These are phyloP conservation scores for Drosophila tani DNA, from an alignment of 1,140 invertebrate genomes.

Conservation along the genomic window DNA sequence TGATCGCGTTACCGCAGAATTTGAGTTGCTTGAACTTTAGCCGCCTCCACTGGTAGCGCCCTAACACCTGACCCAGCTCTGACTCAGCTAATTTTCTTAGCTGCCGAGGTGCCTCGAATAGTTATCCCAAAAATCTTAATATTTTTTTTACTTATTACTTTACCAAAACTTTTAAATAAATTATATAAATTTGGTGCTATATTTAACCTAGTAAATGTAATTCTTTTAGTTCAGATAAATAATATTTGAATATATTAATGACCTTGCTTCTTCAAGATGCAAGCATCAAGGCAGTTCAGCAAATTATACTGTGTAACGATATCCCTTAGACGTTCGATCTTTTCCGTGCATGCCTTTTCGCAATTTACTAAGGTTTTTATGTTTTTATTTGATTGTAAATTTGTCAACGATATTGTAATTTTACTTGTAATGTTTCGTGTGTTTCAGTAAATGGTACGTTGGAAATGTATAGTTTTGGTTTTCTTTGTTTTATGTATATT, in stretches of 20 bases:
- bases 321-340: neutral
- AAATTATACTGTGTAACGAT: neutral
- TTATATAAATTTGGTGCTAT: too few species aligned
- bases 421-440: neutral
- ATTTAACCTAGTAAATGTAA: too few species aligned
- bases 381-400: neutral
- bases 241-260: too few species aligned
- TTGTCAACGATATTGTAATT: neutral
- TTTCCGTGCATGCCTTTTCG: neutral
- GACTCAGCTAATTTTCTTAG: too few species aligned
- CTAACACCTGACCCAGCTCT: neutral
- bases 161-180: too few species aligned
- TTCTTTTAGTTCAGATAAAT: too few species aligned
- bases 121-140: too few species aligned
- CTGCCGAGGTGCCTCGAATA: too few species aligned
- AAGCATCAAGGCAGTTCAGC: too few species aligned
- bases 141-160: too few species aligned
- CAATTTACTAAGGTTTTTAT: neutral
- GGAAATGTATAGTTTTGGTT: neutral
- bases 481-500: neutral
- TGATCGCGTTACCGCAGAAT: conserved; percentile 29
- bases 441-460: neutral
- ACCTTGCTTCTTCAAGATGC: too few species aligned
- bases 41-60: neutral
- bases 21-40: conserved; percentile 45